Evolutionary conservation across 2,113 vertebrate genomes (phyloP).

Genomic region (Pituophis catenifer): DNA sequence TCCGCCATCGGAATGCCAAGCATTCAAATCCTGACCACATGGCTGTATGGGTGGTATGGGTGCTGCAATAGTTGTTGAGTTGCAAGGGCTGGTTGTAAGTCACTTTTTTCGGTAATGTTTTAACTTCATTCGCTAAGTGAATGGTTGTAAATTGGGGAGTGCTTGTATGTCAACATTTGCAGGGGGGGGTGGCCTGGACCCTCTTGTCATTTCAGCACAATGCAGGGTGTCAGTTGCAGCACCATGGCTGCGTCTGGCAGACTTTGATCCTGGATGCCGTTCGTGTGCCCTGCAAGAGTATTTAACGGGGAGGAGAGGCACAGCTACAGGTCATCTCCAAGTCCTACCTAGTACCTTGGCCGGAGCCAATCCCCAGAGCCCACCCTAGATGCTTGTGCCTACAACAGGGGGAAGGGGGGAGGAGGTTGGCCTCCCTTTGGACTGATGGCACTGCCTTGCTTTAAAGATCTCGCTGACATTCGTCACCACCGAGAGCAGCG

Average conservation of each 20-base stretch:
- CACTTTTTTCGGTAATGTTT: no score
- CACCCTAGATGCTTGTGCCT: not conserved
- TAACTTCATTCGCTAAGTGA: no score
- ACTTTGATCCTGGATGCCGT: not conserved
- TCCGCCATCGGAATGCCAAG: no score
- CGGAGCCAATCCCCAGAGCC: no score
- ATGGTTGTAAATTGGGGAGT: no score
- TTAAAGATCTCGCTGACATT: slow-evolving; percentile 48
- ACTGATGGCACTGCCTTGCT: not conserved
- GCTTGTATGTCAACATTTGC: not conserved
- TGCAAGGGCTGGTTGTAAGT: no score
- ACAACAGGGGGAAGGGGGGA: not conserved
- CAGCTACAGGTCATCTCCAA: not conserved
- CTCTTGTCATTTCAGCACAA: no score
- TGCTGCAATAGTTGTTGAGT: no score
- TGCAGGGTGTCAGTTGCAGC: not conserved
- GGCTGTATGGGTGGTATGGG: no score
- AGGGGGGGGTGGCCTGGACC: not conserved
- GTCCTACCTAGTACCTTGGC: not conserved
- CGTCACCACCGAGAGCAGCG: not conserved
- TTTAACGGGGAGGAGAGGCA: not conserved
- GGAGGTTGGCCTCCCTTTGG: not conserved
- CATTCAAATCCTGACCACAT: no score
- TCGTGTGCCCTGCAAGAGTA: not conserved
- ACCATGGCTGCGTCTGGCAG: not conserved